A percentile compares a stretch with the other conserved stretches of the same genome.
phyloP scores from a whole-genome alignment of 2,113 vertebrate species.

The Marmota flaviventris region DNA sequence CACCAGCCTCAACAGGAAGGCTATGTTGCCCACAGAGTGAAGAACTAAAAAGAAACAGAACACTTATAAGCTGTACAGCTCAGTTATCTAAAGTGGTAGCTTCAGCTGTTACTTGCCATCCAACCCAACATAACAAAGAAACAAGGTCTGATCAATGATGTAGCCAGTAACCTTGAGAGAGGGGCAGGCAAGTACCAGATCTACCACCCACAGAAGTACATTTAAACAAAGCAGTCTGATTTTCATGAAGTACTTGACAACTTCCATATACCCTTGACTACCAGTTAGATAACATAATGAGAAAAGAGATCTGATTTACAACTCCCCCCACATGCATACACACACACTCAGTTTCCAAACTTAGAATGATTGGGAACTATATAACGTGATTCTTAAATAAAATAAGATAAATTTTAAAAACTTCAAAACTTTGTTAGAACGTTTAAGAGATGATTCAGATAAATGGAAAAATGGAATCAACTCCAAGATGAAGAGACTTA shows the following conservation, averaged over 20 bases:
- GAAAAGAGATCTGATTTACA: not conserved
- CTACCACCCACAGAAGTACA: not conserved
- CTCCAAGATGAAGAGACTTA: conserved; percentile 42
- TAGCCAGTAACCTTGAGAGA: not conserved
- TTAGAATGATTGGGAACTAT: not conserved
- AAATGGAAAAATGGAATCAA: conserved; percentile 41
- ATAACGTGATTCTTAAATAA: conserved; percentile 10
- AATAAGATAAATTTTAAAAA: not conserved
- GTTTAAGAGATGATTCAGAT: conserved; percentile 45
- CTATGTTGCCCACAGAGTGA: not conserved
- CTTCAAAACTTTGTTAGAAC: not conserved
- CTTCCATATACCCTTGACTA: not conserved
- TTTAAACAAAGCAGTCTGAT: not conserved
- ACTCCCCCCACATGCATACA: not conserved
- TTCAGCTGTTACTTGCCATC: not conserved
- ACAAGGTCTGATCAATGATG: not conserved
- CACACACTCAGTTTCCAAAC: not conserved
- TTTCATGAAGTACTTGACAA: conserved; percentile 21
- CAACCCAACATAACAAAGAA: not conserved
- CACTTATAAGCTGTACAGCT: not conserved
- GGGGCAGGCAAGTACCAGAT: not conserved
- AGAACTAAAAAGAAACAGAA: not conserved
- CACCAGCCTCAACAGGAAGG: not conserved
- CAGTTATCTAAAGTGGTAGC: not conserved
- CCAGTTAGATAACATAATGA: not conserved